A percentile compares a stretch with the other conserved stretches of the same genome.
Evolutionary conservation across 2,797 vertebrate species (phyloP).

Genomic region (Alectoris magna): DNA sequence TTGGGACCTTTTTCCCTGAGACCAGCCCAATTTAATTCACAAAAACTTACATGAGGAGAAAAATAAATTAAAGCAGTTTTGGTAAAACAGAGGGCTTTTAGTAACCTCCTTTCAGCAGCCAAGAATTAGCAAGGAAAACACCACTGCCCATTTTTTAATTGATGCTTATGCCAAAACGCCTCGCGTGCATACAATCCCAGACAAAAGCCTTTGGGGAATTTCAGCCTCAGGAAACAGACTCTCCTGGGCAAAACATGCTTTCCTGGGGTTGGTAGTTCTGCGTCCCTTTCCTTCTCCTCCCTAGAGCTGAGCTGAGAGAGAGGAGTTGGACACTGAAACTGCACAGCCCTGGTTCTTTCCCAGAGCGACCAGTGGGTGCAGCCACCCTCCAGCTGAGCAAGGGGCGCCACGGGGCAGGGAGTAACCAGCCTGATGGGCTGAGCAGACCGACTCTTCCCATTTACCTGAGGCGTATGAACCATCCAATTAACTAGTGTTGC

Average conservation of each 20-base stretch:
- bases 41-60: constrained; percentile 29
- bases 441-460: too few relatives aligned
- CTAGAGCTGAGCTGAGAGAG: too few relatives aligned
- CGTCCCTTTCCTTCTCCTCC: too few relatives aligned
- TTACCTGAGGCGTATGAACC: too few relatives aligned
- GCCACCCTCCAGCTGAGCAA: too few relatives aligned
- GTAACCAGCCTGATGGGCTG: too few relatives aligned
- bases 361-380: too few relatives aligned
- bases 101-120: constrained; percentile 71
- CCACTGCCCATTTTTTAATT: constrained; percentile 68
- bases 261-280: constrained; percentile 63
- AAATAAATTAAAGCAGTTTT: too few relatives aligned
- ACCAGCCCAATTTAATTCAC: constrained; percentile 52
- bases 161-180: constrained; percentile 72
- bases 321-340: too few relatives aligned
- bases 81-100: constrained; percentile 37
- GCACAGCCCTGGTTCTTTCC: too few relatives aligned
- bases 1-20: background rate
- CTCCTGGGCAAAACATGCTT: constrained; percentile 67
- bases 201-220: constrained; percentile 59
- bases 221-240: constrained; percentile 63
- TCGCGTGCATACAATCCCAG: constrained; percentile 66
- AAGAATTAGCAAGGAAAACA: constrained; percentile 81
- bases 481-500: too few relatives aligned
- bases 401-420: too few relatives aligned